Evolutionary conservation across 2,888 invertebrate species (phyloP).

Genomic region (Drosophila cracens): DNA sequence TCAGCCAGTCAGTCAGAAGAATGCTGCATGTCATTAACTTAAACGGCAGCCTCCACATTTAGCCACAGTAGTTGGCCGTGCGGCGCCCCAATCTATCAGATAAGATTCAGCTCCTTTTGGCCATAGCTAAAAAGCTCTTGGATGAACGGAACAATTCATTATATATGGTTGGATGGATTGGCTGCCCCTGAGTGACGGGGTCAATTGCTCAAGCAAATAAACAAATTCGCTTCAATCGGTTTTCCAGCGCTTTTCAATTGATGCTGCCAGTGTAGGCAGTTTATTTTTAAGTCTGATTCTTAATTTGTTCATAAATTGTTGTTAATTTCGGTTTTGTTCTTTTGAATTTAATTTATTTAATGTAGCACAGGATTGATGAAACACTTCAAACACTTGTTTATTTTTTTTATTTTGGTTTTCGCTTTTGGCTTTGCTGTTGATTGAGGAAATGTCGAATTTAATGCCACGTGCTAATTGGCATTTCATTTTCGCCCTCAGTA

Average conservation of each 20-base stretch:
- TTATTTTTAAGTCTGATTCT: slow-evolving; percentile 70
- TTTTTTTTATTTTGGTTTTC: slow-evolving; percentile 18
- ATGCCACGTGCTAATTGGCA: slow-evolving; percentile 64
- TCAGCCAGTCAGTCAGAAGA: slow-evolving; percentile 31
- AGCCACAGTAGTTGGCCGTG: slow-evolving; percentile 57
- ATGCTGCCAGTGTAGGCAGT: slow-evolving; percentile 37
- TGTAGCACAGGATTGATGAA: slow-evolving; percentile 71
- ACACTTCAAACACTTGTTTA: slow-evolving; percentile 53
- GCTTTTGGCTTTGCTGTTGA: slow-evolving; percentile 38
- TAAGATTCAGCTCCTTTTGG: slow-evolving; percentile 37
- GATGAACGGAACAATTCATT: slow-evolving; percentile 76
- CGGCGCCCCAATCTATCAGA: slow-evolving; percentile 76
- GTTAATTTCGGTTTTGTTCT: slow-evolving; percentile 66
- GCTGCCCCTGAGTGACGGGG: slow-evolving; percentile 67
- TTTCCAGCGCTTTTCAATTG: slow-evolving; percentile 36
- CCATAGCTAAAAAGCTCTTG: slow-evolving; percentile 17
- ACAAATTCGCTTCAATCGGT: slow-evolving; percentile 66
- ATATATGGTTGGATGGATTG: slow-evolving; percentile 64
- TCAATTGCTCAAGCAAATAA: slow-evolving; percentile 80
- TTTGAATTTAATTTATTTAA: slow-evolving; percentile 75
- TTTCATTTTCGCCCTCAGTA: slow-evolving; percentile 52
- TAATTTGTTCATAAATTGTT: slow-evolving; percentile 79
- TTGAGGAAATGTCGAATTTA: slow-evolving; percentile 76
- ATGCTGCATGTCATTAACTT: slow-evolving; percentile 65
- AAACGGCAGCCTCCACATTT: slow-evolving; percentile 64